Conservation (phyloP, 1,140 invertebrate species). For the Drosophila bocqueti region DNA sequence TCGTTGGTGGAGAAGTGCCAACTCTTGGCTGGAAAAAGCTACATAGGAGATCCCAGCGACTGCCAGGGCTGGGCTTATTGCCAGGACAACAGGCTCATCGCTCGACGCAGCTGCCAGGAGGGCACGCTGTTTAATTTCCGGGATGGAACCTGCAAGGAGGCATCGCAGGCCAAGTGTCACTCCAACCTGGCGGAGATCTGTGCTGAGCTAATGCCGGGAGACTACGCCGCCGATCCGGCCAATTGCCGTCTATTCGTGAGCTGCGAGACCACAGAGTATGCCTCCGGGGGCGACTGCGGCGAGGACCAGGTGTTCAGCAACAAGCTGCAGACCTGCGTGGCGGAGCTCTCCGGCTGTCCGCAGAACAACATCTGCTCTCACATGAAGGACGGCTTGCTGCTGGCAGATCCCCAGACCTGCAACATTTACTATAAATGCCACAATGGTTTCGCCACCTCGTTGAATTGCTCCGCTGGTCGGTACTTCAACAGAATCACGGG, state of each 20-base stretch:
- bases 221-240: constrained; percentile 34
- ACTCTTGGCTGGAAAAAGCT: constrained; percentile 29
- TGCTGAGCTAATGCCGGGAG: background rate
- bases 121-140: constrained; percentile 27
- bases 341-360: constrained; percentile 29
- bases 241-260: constrained; percentile 35
- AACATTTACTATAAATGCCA: constrained; percentile 34
- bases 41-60: constrained; percentile 44
- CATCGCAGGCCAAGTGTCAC: constrained; percentile 7
- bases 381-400: constrained; percentile 23
- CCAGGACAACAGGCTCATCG: constrained; percentile 22
- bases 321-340: constrained; percentile 37
- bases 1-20: constrained; percentile 45
- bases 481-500: constrained; percentile 47
- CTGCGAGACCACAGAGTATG: constrained; percentile 8
- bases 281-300: background rate
- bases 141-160: constrained; percentile 29
- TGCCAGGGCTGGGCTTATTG: constrained; percentile 53
- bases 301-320: constrained; percentile 49
- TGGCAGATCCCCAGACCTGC: constrained; percentile 41
- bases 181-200: constrained; percentile 37
- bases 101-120: constrained; percentile 8
- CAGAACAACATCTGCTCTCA: constrained; percentile 41
- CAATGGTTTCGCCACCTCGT: constrained; percentile 23
- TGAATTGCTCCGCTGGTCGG: constrained; percentile 36